Evolutionary conservation across 2,113 vertebrate genomes (phyloP), one percentile per base, ranked within the genome.

Genomic region (Festucalex cinctus): DNA sequence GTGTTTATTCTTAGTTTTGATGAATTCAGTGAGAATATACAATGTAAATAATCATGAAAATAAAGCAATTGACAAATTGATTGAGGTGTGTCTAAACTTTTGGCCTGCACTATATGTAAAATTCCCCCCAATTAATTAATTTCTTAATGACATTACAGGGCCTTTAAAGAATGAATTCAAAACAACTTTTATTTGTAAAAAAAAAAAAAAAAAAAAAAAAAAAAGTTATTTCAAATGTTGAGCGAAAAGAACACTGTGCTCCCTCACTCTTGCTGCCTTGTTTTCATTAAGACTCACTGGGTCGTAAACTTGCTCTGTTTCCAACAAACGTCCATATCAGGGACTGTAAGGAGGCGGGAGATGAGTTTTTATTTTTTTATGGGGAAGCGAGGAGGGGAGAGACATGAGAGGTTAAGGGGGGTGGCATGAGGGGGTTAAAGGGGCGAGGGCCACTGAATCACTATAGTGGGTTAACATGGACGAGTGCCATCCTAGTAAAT

Each of bases 241-340:
- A 28, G 54, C 83, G 75, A 62, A 85, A 74, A 69, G 72, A 80
- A 72, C 73, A 75, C 63, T 73, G 63, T 78, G 71, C 44, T 43
- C 60, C 70, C 60, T 63, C 49, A 28, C 69, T 71, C 58, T 70
- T 65, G 13, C 56, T 69, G 82, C 79, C 82, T 88, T 84, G 85
- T 86, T 89, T 86, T 85, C 79, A 89, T 89, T 86, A 85, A 79
- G 74, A 73, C 66, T 82, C 86, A 85, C 79, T 81, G 79, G 82
- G 78, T 86, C 73, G 63, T 87, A 88, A 88, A 88, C 83, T 85
- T 71, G 78, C 76, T 80, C 66, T 63, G 56, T 74, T 85, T 74
- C 83, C 81, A 83, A 79, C 79, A 80, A 80, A 76, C 73, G 71
- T 66, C 69, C 73, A 71, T 79, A 81, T 84, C 73, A 82, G 54